Base-by-base conservation (phyloP, 2,113 vertebrate species). In the Cyanoderma ruficeps region DNA sequence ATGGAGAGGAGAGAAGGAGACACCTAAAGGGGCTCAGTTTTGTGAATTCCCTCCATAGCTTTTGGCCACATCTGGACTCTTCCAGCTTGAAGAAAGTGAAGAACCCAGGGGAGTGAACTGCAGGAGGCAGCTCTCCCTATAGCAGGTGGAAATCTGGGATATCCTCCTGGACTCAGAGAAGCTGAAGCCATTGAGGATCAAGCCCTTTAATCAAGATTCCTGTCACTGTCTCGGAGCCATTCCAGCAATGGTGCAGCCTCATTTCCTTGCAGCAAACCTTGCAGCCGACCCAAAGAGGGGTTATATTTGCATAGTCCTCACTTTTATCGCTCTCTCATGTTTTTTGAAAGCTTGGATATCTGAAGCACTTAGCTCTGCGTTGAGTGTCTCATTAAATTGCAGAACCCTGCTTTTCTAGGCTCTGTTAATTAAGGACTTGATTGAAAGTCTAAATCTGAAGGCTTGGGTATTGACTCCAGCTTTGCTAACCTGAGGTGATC, bases 351-450 rank as follows among this genome's bases (percentile, higher is more conserved):
- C 72, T 84, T 30, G 76, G 79, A 7, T 87, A 85, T 93, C 70
- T 92, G 76, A 81, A 92, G 89, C 33, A 1, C 78, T 93, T 83
- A 83, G 94, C 81, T 89, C n/a, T 41, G 68, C 8, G 2, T 42
- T 71, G 83, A 96, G 74, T 88, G 76, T 44, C 95, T 96, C 85
- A 94, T 94, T 95, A 94, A 94, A 92, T 96, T 92, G 74, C 95
- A 94, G 89, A 84, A 52, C 82, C 64, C 33, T 91, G 68, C 70
- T 96, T 83, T 93, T 81, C 55, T 52, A 2, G 85, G 76, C 75
- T 90, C 76, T 1, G 11, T 88, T 97, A 96, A 97, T 97, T 95
- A 93, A 84, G 70, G 70, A 49, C 75, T 96, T 94, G 95, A 95
- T 95, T 90, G 94, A 88, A 94, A 90, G 91, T 72, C 87, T 94